A percentile compares a stretch with the other conserved stretches of the same genome.
Conservation (phyloP, 1,140 invertebrate species). For the Danaus melanippus region DNA sequence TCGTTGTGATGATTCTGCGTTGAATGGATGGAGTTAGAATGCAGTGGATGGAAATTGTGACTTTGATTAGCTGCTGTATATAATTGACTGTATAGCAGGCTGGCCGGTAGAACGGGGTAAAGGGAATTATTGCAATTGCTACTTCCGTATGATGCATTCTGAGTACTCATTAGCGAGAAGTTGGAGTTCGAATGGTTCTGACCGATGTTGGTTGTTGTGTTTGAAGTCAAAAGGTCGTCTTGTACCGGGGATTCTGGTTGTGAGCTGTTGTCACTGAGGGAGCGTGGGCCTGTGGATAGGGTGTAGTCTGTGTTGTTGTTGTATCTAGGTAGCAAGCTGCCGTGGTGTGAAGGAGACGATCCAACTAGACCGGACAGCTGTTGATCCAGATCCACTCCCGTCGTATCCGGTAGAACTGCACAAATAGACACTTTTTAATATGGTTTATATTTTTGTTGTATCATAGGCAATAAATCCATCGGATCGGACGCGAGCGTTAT, state of each 20-base stretch:
- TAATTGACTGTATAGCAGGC: slow-evolving; percentile 86
- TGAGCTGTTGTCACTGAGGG: slow-evolving; percentile 85
- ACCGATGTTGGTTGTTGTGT: slow-evolving; percentile 72
- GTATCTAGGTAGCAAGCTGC: slow-evolving; percentile 73
- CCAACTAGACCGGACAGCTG: slow-evolving; percentile 81
- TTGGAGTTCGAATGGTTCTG: slow-evolving; percentile 79
- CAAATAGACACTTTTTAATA: slow-evolving; percentile 47
- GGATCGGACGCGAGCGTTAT: slow-evolving; percentile 48
- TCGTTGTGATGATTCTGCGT: slow-evolving; percentile 78
- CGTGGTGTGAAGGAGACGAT: slow-evolving; percentile 72
- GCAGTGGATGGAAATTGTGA: slow-evolving; percentile 80
- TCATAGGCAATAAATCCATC: slow-evolving; percentile 60
- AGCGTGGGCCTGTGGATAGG: slow-evolving; percentile 75
- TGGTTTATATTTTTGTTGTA: slow-evolving; percentile 44
- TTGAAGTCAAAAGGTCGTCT: slow-evolving; percentile 78
- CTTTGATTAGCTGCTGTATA: slow-evolving; percentile 85
- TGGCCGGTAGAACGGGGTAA: slow-evolving; percentile 82
- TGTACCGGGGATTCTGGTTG: slow-evolving; percentile 86
- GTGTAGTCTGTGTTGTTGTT: slow-evolving; percentile 69
- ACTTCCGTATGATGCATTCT: slow-evolving; percentile 68
- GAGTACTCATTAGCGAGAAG: slow-evolving; percentile 73
- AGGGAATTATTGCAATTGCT: slow-evolving; percentile 78
- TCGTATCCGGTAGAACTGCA: slow-evolving; percentile 81
- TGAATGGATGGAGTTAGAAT: slow-evolving; percentile 75
- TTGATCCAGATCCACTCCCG: slow-evolving; percentile 83